A percentile compares a stretch with the other conserved stretches of the same genome.
These are phyloP conservation scores for Megathymus violae DNA, from an alignment of 1,140 invertebrate genomes.

Conservation along the genomic window DNA sequence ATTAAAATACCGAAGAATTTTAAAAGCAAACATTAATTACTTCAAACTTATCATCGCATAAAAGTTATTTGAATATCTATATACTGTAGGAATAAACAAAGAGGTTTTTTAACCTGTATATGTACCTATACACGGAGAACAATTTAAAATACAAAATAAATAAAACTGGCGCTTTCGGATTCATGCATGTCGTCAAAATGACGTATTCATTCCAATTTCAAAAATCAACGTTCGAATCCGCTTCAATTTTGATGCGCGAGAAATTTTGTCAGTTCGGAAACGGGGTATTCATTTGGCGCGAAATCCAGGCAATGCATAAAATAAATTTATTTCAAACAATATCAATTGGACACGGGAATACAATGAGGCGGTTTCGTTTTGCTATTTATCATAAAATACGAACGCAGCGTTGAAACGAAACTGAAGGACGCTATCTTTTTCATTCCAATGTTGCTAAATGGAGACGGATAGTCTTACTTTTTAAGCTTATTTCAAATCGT, in stretches of 20 bases:
- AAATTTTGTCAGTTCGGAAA: constrained; percentile 56
- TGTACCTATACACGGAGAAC: not conserved
- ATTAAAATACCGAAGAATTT: too few relatives aligned
- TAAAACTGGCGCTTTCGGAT: constrained; percentile 23
- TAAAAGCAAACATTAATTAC: not conserved
- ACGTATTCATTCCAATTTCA: constrained; percentile 58
- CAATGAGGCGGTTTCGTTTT: constrained; percentile 63
- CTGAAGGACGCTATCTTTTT: constrained; percentile 54
- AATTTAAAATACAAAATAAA: constrained; percentile 15
- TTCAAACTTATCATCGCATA: not conserved
- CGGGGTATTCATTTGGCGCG: constrained; percentile 62
- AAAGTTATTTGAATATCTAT: not conserved
- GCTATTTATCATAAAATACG: constrained; percentile 77
- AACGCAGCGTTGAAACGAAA: constrained; percentile 56
- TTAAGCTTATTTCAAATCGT: constrained; percentile 60
- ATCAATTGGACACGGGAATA: constrained; percentile 74
- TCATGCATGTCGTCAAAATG: constrained; percentile 41
- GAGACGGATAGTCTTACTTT: constrained; percentile 43
- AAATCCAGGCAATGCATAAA: constrained; percentile 59
- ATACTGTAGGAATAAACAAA: not conserved
- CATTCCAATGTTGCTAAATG: constrained; percentile 38
- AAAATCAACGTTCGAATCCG: constrained; percentile 52
- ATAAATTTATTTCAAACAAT: constrained; percentile 77
- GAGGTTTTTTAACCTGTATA: not conserved
- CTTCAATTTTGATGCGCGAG: constrained; percentile 47